Conservation (phyloP, 1,140 invertebrate genomes). For the Psix sp. region DNA sequence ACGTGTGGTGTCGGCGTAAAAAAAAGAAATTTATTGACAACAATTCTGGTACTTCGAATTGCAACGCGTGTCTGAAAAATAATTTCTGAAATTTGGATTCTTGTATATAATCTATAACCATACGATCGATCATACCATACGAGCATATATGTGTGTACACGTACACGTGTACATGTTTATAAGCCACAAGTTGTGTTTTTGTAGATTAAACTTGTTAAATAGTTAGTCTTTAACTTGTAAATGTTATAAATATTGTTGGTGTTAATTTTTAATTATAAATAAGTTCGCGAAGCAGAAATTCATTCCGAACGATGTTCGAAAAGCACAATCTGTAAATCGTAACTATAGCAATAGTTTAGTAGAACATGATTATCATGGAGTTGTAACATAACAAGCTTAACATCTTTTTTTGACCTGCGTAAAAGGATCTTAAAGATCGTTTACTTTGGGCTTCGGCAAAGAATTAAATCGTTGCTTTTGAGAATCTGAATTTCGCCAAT, state of each 20-base stretch:
- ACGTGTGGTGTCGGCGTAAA: constrained; percentile 44
- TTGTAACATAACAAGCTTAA: too few species aligned
- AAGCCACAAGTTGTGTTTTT: constrained; percentile 52
- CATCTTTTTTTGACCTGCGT: too few species aligned
- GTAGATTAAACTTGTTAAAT: constrained; percentile 44
- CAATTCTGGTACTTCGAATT: neutral
- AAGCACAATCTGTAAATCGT: too few species aligned
- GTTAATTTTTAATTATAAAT: constrained; percentile 36
- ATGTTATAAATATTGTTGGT: constrained; percentile 50
- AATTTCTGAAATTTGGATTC: constrained; percentile 42
- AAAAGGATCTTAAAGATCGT: too few species aligned
- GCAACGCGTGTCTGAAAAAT: constrained; percentile 26
- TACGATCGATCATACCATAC: neutral
- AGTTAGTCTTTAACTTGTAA: constrained; percentile 31
- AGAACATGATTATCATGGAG: too few species aligned
- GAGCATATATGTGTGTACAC: constrained; percentile 14
- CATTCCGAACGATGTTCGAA: too few species aligned
- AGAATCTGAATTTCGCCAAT: constrained; percentile 43
- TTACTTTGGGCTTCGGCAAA: too few species aligned
- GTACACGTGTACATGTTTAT: too few species aligned
- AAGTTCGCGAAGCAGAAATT: constrained; percentile 6
- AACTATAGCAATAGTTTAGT: too few species aligned
- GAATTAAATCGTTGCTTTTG: neutral
- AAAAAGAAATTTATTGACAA: constrained; percentile 1
- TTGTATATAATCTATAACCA: constrained; percentile 29